These are phyloP conservation scores for Archaeoteleia sp. DNA, from an alignment of 2,888 invertebrate species.

Conservation along the genomic window DNA sequence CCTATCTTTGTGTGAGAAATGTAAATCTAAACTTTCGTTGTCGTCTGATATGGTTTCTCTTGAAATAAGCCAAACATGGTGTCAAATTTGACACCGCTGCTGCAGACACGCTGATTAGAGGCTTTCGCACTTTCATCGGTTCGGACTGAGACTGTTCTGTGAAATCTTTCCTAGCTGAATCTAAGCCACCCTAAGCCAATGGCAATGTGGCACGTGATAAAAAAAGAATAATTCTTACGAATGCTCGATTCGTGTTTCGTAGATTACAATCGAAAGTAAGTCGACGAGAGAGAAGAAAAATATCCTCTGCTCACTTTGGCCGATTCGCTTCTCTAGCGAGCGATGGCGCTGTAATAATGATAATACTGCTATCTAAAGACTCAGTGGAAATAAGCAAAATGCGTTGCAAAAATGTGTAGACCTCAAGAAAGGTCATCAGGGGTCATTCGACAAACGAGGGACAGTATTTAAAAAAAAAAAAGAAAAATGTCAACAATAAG, in stretches of 20 bases:
- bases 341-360: slow-evolving; percentile 34
- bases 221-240: slow-evolving; percentile 58
- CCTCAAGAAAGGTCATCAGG: slow-evolving; percentile 10
- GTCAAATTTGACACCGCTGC: slow-evolving; percentile 13
- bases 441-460: slow-evolving; percentile 1
- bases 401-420: slow-evolving; percentile 29
- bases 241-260: slow-evolving; percentile 67
- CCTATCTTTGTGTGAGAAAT: too few relatives aligned
- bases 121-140: slow-evolving; percentile 39
- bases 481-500: slow-evolving; percentile 6
- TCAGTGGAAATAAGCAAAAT: slow-evolving; percentile 27
- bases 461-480: slow-evolving; percentile 27
- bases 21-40: too few relatives aligned
- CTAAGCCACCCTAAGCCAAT: slow-evolving; percentile 69
- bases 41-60: too few relatives aligned
- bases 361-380: slow-evolving; percentile 30
- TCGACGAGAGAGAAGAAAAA: slow-evolving; percentile 23
- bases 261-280: slow-evolving; percentile 55
- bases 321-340: slow-evolving; percentile 23
- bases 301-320: slow-evolving; percentile 40
- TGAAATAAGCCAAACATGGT: too few relatives aligned
- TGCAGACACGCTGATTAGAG: slow-evolving; percentile 27
- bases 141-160: slow-evolving; percentile 27
- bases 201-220: slow-evolving; percentile 74
- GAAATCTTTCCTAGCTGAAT: slow-evolving; percentile 30